These are phyloP conservation scores for Athalia cordata DNA, from an alignment of 2,888 invertebrate species.

Conservation along the genomic window DNA sequence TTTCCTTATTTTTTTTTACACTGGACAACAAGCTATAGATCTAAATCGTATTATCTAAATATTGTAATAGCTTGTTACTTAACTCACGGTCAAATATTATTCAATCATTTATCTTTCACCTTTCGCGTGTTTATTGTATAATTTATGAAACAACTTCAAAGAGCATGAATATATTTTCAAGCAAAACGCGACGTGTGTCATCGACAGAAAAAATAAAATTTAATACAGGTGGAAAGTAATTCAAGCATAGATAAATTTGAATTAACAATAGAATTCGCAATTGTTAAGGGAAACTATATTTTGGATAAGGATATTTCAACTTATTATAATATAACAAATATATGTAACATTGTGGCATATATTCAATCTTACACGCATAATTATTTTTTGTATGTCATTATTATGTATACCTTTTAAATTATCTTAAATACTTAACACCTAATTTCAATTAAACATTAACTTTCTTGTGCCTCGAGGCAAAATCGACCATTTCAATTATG, in stretches of 20 bases:
- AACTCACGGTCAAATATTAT: too few relatives aligned
- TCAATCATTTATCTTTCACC: too few relatives aligned
- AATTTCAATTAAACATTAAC: conserved; percentile 23
- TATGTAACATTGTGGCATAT: conserved; percentile 49
- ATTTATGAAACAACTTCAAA: too few relatives aligned
- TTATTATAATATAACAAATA: conserved; percentile 20
- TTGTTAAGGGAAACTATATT: conserved; percentile 16
- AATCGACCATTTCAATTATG: neutral
- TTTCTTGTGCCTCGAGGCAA: conserved; percentile 22
- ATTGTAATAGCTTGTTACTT: neutral
- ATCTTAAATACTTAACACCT: neutral
- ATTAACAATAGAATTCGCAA: conserved; percentile 7
- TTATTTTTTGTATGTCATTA: conserved; percentile 39
- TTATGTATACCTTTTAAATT: conserved; percentile 17
- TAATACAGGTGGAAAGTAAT: neutral
- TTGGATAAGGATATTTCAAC: conserved; percentile 31
- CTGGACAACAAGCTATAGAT: conserved; percentile 9
- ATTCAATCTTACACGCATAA: conserved; percentile 54
- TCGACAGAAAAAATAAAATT: neutral
- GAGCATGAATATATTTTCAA: too few relatives aligned
- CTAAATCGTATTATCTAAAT: conserved; percentile 3
- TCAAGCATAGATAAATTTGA: neutral
- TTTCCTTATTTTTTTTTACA: neutral
- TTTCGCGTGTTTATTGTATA: too few relatives aligned
- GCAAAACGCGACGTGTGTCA: too few relatives aligned